A percentile compares a stretch with the other conserved stretches of the same genome.
phyloP scores from a whole-genome alignment of 92 coral and sea anemone species.

The Porites evermanni region DNA sequence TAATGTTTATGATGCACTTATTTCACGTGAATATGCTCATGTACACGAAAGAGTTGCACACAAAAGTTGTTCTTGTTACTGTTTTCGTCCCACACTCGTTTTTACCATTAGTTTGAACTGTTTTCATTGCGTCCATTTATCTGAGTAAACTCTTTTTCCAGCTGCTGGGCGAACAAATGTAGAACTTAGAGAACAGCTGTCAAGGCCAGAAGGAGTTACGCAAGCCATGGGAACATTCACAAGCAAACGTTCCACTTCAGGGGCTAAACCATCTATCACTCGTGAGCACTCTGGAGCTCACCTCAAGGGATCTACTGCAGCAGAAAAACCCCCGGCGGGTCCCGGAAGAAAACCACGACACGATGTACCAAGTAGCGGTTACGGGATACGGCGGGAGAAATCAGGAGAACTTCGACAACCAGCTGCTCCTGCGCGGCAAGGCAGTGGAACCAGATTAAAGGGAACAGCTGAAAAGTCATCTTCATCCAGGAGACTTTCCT shows the following conservation, averaged over 20 bases:
- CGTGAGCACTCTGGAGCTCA: constrained; percentile 72
- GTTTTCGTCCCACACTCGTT: too few species aligned
- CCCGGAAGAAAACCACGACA: constrained; percentile 68
- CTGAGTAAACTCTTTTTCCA: constrained; percentile 21
- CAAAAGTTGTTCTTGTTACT: too few species aligned
- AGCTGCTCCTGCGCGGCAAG: constrained; percentile 55
- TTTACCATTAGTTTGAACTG: neutral
- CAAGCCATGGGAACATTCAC: constrained; percentile 73
- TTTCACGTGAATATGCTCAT: too few species aligned
- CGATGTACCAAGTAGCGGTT: constrained; percentile 80
- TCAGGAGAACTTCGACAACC: constrained; percentile 69
- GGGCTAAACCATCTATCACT: constrained; percentile 67
- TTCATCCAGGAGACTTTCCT: constrained; percentile 43
- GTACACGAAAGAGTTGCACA: too few species aligned
- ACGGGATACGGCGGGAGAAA: constrained; percentile 90
- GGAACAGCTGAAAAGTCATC: constrained; percentile 63
- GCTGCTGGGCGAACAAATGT: constrained; percentile 93
- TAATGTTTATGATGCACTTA: too few species aligned
- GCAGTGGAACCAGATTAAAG: constrained; percentile 76
- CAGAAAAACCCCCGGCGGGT: constrained; percentile 75
- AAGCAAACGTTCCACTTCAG: constrained; percentile 83
- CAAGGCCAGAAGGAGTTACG: constrained; percentile 64
- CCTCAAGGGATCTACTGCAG: constrained; percentile 52
- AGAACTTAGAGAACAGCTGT: constrained; percentile 80
- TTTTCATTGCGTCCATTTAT: neutral